phyloP scores from a whole-genome alignment of 2,797 vertebrate genomes.

The Eutrigla gurnardus region DNA sequence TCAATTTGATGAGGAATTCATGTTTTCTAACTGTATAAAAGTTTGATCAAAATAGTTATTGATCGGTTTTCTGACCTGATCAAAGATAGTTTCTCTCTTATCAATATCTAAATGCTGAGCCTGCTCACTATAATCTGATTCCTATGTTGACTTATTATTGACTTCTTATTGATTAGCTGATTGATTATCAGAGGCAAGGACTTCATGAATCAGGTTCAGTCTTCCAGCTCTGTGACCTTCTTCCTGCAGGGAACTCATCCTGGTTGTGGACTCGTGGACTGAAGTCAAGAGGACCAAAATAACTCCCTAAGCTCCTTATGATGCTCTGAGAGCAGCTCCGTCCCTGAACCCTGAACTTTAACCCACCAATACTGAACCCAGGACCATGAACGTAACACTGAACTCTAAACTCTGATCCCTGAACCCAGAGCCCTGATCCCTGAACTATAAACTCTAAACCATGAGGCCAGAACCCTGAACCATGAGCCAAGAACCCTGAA shows the following conservation, averaged over 20 bases:
- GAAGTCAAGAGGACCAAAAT: constrained; percentile 47
- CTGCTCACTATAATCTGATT: too few relatives aligned
- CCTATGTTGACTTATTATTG: too few relatives aligned
- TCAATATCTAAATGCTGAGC: background rate
- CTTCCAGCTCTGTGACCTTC: constrained; percentile 17
- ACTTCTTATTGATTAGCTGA: background rate
- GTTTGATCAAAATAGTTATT: background rate
- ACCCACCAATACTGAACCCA: background rate
- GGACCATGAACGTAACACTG: background rate
- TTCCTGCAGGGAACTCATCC: constrained; percentile 20
- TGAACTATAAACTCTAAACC: background rate
- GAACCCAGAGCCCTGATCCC: background rate
- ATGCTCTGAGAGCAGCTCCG: constrained; percentile 6
- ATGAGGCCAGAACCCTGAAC: background rate
- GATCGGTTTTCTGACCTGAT: background rate
- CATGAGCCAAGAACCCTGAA: background rate
- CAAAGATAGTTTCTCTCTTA: background rate
- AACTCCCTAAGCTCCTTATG: constrained; percentile 66
- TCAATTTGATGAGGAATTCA: too few relatives aligned
- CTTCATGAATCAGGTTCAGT: background rate
- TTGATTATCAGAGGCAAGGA: background rate
- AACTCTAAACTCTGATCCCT: background rate
- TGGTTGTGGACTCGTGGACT: constrained; percentile 20
- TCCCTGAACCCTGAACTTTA: background rate
- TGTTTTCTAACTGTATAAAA: background rate